These are phyloP conservation scores for Clarias platycephalus DNA, from an alignment of 2,797 vertebrate species.

Conservation along the genomic window DNA sequence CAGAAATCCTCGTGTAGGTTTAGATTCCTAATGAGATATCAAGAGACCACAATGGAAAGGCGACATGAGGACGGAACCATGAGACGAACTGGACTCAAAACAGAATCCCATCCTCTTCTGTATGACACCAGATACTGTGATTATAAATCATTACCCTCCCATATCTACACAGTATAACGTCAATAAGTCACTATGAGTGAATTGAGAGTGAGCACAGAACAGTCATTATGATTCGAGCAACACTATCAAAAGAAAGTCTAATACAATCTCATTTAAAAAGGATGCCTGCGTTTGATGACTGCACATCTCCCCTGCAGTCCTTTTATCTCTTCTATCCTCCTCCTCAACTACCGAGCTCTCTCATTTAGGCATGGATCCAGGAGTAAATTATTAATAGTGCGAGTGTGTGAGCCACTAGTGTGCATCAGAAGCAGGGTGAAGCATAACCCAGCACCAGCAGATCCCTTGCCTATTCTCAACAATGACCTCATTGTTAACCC, in stretches of 20 bases:
- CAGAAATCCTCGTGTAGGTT: not conserved
- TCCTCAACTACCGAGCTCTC: not conserved
- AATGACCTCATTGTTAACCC: constrained; percentile 66
- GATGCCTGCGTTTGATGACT: not conserved
- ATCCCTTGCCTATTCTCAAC: constrained; percentile 43
- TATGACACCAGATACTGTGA: not conserved
- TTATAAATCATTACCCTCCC: not conserved
- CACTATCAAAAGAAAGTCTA: not conserved
- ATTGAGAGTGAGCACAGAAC: not conserved
- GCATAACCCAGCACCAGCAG: constrained; percentile 58
- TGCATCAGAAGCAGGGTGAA: constrained; percentile 47
- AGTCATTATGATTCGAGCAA: not conserved
- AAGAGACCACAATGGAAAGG: not conserved
- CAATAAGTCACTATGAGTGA: not conserved
- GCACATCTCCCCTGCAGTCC: not conserved
- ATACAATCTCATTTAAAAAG: not conserved
- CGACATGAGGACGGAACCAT: not conserved
- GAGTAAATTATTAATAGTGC: constrained; percentile 61
- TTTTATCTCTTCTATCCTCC: constrained; percentile 8
- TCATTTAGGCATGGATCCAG: constrained; percentile 17
- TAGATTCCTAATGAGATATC: not conserved
- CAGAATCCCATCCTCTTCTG: not conserved
- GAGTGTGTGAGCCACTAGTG: constrained; percentile 32
- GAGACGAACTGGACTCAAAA: not conserved
- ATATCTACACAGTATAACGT: too few species aligned